These are phyloP conservation scores for Jaculus jaculus DNA, from an alignment of 2,113 vertebrate genomes.

Conservation along the genomic window DNA sequence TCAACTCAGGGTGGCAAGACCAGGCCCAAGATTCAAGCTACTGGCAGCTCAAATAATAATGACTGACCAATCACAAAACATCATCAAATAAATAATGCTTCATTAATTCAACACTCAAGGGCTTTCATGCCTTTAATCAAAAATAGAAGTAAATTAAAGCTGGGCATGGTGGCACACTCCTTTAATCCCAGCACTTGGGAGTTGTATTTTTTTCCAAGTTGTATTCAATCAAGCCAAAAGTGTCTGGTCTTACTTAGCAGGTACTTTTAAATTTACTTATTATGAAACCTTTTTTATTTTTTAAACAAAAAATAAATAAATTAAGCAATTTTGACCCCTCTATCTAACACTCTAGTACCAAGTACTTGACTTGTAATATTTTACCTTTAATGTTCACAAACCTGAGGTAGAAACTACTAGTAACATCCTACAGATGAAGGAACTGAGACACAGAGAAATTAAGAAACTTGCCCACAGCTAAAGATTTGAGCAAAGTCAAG, in stretches of 20 bases:
- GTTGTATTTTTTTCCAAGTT: no score
- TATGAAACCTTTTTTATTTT: no score
- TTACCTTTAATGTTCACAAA: conserved; percentile 32
- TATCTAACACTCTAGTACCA: neutral
- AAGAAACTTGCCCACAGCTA: conserved; percentile 20
- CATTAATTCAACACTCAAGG: conserved; percentile 10
- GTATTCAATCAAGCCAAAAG: no score
- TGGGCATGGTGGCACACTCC: no score
- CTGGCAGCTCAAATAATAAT: neutral
- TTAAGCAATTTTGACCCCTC: neutral
- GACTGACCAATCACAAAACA: neutral
- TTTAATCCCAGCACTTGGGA: no score
- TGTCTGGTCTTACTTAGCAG: no score
- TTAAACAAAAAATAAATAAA: neutral
- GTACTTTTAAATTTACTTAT: no score
- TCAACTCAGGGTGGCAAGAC: neutral
- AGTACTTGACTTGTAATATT: neutral
- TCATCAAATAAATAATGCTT: neutral
- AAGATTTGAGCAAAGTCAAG: neutral
- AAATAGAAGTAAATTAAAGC: conserved; percentile 22
- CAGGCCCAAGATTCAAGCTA: neutral
- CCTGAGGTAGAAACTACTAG: conserved; percentile 39
- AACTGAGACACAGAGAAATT: conserved; percentile 46
- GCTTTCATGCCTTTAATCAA: conserved; percentile 34
- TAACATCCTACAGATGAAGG: conserved; percentile 53